Percentiles rank a stretch among this genome's conserved stretches.
Conservation (phyloP, 2,113 vertebrate species). For the Glaucomys volans region DNA sequence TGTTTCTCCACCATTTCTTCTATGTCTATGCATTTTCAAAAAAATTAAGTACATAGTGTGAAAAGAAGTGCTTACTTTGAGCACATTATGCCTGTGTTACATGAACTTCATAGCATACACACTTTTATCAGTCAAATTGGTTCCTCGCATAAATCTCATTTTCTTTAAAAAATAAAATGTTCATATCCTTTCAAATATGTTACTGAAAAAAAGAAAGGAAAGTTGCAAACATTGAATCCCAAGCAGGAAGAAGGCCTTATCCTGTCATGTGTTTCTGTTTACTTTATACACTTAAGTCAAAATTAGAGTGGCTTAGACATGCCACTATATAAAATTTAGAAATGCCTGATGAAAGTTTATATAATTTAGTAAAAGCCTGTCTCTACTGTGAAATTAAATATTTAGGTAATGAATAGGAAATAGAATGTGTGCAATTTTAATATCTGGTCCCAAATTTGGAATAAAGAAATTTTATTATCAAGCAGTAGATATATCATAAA, state of each 20-base stretch:
- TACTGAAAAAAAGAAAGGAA: background rate
- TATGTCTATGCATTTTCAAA: background rate
- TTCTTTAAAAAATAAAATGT: slow-evolving; percentile 19
- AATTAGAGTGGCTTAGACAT: background rate
- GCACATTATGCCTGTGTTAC: background rate
- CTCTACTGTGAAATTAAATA: background rate
- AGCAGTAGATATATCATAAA: background rate
- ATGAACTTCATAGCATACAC: background rate
- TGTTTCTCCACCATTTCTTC: background rate
- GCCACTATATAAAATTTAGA: background rate
- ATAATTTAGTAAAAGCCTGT: background rate
- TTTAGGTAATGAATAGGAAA: background rate
- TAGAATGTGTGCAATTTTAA: background rate
- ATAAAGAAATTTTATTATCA: background rate
- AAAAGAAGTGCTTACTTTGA: background rate
- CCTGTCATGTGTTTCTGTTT: background rate
- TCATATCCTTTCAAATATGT: background rate
- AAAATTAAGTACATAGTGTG: background rate
- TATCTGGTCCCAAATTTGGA: background rate
- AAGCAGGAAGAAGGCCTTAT: background rate
- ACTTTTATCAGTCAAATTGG: background rate
- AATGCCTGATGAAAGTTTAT: background rate
- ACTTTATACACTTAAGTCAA: background rate
- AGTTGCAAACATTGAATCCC: background rate
- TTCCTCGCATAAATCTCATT: background rate